Percentiles rank a stretch among this genome's conserved stretches.
Evolutionary conservation across 2,888 invertebrate species (phyloP).

Genomic region (Norana najaformis): DNA sequence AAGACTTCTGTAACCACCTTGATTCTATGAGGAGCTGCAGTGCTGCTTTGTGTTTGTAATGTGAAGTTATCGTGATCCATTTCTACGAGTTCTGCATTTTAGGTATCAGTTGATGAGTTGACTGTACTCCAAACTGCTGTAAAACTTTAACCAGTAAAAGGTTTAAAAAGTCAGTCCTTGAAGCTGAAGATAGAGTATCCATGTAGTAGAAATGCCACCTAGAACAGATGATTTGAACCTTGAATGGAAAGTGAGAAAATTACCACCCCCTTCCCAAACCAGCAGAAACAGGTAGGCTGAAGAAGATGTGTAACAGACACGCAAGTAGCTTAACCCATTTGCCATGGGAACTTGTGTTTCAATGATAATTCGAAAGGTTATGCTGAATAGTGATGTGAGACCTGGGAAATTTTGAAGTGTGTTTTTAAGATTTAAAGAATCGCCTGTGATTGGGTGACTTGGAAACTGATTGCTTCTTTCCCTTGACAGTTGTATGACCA

Average conservation of each 20-base stretch:
- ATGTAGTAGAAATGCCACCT: background rate
- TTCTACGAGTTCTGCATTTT: background rate
- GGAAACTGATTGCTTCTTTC: background rate
- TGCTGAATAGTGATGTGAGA: background rate
- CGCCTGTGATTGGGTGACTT: background rate
- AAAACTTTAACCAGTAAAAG: background rate
- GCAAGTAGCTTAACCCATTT: background rate
- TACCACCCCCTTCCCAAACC: background rate
- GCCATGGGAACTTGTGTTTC: background rate
- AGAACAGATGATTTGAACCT: background rate
- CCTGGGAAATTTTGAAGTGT: conserved; percentile 4
- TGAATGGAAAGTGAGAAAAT: background rate
- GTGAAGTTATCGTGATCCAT: background rate
- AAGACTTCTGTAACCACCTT: background rate
- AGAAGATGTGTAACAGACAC: background rate
- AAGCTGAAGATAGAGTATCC: background rate
- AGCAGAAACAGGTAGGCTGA: background rate
- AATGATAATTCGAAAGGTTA: background rate
- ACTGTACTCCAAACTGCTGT: background rate
- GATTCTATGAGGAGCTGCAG: background rate
- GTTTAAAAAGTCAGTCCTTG: background rate
- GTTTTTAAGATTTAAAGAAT: background rate
- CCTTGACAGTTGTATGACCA: background rate
- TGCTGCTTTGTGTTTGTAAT: background rate
- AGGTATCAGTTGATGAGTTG: background rate